Conservation (phyloP, 2,888 invertebrate species). For the Agonum fuliginosum region DNA sequence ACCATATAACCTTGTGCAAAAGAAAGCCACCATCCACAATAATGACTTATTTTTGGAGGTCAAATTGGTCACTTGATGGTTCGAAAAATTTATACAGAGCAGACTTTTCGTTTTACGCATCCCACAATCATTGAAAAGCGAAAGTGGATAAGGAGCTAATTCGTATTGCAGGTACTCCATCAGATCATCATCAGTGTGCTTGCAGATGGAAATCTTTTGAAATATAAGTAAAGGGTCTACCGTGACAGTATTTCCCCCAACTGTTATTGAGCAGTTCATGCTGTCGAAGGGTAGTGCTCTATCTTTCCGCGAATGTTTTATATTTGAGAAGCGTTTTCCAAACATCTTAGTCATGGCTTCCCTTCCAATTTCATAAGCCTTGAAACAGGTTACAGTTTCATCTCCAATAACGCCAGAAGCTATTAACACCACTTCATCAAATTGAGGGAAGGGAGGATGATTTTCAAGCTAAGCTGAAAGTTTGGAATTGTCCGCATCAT, state of each 20-base stretch:
- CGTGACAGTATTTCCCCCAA: not conserved
- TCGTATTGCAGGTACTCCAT: no score
- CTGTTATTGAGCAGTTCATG: not conserved
- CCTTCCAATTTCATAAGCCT: not conserved
- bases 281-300: not conserved
- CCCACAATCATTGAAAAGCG: not conserved
- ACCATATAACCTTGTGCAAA: no score
- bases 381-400: not conserved
- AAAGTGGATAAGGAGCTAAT: not conserved
- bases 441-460: constrained; percentile 15
- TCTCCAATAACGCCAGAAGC: constrained; percentile 11
- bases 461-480: constrained; percentile 7
- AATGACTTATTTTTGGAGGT: no score
- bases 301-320: not conserved
- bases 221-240: not conserved
- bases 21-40: no score
- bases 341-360: not conserved
- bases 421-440: not conserved
- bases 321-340: not conserved
- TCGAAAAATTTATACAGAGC: no score
- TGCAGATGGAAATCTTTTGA: not conserved
- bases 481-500: not conserved
- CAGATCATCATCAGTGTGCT: no score
- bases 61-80: no score
- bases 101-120: not conserved